Evolutionary conservation across 1,140 invertebrate species (phyloP).

Genomic region (Drosophila willistoni): DNA sequence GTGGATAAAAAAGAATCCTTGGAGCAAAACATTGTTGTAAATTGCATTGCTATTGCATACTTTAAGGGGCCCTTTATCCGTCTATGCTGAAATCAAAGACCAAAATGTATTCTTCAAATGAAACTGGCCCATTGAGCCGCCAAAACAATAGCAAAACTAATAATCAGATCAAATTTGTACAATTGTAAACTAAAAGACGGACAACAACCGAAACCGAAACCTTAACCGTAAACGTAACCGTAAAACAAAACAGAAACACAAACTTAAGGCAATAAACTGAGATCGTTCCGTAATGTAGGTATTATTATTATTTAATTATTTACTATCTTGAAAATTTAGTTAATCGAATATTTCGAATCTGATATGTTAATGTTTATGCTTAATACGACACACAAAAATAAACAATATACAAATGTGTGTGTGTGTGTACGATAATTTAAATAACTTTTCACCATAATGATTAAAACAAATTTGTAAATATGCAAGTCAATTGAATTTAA

Average conservation of each 20-base stretch:
- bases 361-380: not conserved
- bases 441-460: slow-evolving; percentile 21
- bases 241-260: not conserved
- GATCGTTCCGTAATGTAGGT: slow-evolving; percentile 3
- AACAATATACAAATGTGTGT: too few species aligned
- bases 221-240: not conserved
- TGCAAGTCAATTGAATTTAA: slow-evolving; percentile 4
- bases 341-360: slow-evolving; percentile 1
- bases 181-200: not conserved
- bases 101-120: not conserved
- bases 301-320: not conserved
- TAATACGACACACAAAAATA: too few species aligned
- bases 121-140: not conserved
- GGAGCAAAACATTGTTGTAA: too few species aligned
- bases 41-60: too few species aligned
- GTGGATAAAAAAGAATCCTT: too few species aligned
- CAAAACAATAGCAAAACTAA: not conserved
- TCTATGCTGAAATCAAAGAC: not conserved
- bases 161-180: slow-evolving; percentile 9
- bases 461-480: slow-evolving; percentile 22
- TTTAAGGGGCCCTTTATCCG: too few species aligned
- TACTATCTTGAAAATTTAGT: not conserved
- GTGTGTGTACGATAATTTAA: slow-evolving; percentile 6
- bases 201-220: not conserved
- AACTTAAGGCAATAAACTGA: slow-evolving; percentile 3